These are phyloP conservation scores for Drosophila setifemur DNA, from an alignment of 1,140 invertebrate species.

Conservation along the genomic window DNA sequence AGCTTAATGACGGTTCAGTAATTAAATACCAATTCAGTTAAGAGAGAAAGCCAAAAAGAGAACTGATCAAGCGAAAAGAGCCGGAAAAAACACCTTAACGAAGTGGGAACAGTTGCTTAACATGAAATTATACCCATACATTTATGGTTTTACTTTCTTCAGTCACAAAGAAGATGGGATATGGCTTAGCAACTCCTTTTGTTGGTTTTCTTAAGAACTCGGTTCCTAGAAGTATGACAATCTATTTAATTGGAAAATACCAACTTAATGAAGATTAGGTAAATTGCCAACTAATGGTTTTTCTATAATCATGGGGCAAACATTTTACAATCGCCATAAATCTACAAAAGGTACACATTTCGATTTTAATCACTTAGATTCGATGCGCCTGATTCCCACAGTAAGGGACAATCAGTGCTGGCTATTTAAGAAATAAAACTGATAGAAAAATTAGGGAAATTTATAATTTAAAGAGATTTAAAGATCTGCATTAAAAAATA, in stretches of 20 bases:
- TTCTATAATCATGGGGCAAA: background rate
- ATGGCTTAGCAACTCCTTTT: background rate
- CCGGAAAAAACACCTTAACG: background rate
- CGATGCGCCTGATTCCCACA: background rate
- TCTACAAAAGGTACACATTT: background rate
- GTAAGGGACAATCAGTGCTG: background rate
- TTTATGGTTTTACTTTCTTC: no score
- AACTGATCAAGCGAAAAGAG: background rate
- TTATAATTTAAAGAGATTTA: no score
- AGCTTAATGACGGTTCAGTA: background rate
- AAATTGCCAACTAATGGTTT: conserved; percentile 29
- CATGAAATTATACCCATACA: no score
- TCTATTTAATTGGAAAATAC: background rate
- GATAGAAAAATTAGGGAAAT: no score
- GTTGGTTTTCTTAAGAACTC: background rate
- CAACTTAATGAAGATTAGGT: conserved; percentile 8
- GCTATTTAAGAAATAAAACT: background rate
- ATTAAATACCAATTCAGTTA: background rate
- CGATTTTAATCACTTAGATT: conserved; percentile 23
- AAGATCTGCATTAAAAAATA: no score
- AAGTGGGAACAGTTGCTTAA: background rate
- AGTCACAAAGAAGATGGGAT: no score
- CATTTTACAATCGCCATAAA: conserved; percentile 10
- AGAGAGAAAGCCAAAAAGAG: conserved; percentile 4
- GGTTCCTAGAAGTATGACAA: background rate